These are phyloP conservation scores for Heliconius aoede DNA, from an alignment of 2,888 invertebrate species.

Conservation along the genomic window DNA sequence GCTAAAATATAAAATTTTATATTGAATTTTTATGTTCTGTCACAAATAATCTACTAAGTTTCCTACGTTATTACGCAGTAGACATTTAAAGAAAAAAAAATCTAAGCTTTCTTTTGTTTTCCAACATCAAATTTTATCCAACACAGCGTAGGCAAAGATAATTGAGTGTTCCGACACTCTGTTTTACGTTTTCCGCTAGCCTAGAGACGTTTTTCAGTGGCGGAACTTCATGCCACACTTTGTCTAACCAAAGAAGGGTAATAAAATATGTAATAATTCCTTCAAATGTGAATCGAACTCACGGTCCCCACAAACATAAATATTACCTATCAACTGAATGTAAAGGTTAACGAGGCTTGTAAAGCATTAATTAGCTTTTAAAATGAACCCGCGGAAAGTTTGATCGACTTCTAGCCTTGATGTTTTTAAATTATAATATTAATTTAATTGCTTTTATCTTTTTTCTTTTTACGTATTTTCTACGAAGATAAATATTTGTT, in stretches of 20 bases:
- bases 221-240: not conserved
- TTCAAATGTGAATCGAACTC: not conserved
- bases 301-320: not conserved
- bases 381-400: constrained; percentile 12
- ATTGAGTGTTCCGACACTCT: not conserved
- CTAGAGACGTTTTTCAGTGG: not conserved
- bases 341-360: constrained; percentile 4
- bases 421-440: not conserved
- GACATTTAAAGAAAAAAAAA: not conserved
- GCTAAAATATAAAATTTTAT: not conserved
- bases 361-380: constrained; percentile 20
- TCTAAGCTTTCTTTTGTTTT: not conserved
- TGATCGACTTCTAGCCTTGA: constrained; percentile 12
- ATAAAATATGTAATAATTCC: not conserved
- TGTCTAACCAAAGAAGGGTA: too few species aligned
- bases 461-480: not conserved
- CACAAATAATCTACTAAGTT: not conserved
- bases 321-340: not conserved
- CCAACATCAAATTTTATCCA: not conserved
- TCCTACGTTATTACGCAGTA: not conserved
- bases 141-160: not conserved
- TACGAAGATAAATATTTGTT: not conserved
- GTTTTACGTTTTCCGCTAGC: not conserved
- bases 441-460: constrained; percentile 10
- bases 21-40: constrained; percentile 3